Evolutionary conservation across 1,140 invertebrate species (phyloP).

Genomic region (Caenorhabditis briggsae): DNA sequence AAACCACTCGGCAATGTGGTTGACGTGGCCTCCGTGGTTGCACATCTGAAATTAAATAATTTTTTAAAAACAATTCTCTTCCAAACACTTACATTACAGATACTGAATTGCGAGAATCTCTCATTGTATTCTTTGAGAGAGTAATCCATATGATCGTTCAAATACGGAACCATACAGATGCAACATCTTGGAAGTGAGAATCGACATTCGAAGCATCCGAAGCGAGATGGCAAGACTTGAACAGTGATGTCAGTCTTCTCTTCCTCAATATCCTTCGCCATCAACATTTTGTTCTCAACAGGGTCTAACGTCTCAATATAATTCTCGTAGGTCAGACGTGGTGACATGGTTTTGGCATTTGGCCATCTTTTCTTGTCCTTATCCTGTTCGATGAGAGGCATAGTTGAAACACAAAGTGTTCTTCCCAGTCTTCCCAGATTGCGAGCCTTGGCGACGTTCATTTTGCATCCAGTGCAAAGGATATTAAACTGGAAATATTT

Average conservation of each 20-base stretch:
- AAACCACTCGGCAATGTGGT: constrained; percentile 13
- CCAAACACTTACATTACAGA: constrained; percentile 3
- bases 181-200: constrained; percentile 2
- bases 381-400: constrained; percentile 33
- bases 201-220: constrained; percentile 43
- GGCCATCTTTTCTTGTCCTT: constrained; percentile 47
- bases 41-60: constrained; percentile 10
- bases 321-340: neutral
- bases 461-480: constrained; percentile 20
- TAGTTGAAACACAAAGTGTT: constrained; percentile 16
- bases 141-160: constrained; percentile 48
- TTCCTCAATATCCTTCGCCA: constrained; percentile 42
- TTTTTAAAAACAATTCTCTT: neutral
- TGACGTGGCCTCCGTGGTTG: constrained; percentile 24
- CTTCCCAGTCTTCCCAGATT: constrained; percentile 24
- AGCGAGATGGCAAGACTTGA: constrained; percentile 20
- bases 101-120: constrained; percentile 24
- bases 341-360: constrained; percentile 13
- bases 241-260: constrained; percentile 48
- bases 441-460: neutral
- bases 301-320: constrained; percentile 34
- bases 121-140: constrained; percentile 30
- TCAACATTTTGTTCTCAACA: constrained; percentile 15
- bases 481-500: constrained; percentile 2
- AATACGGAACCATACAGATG: constrained; percentile 19